These are phyloP conservation scores for Ptilorrhoa leucosticta DNA, from an alignment of 2,113 vertebrate species.

Conservation along the genomic window DNA sequence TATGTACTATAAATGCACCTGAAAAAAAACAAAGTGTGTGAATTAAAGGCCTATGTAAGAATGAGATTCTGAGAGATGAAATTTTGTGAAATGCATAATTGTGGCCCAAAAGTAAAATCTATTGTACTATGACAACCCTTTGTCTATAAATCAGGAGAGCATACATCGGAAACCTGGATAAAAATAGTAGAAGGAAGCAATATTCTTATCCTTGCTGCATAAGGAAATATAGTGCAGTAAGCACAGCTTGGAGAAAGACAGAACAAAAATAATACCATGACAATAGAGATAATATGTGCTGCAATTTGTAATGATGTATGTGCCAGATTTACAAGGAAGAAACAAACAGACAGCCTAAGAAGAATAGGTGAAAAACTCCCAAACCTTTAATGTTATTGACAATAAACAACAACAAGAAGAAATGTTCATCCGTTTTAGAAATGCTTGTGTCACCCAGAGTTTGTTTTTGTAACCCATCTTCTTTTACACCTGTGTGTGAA, in stretches of 20 bases:
- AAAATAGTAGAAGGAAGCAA: not conserved
- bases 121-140: not conserved
- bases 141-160: not conserved
- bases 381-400: not conserved
- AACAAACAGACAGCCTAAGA: not conserved
- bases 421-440: not conserved
- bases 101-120: not conserved
- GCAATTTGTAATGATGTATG: not conserved
- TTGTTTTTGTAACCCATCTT: not conserved
- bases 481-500: not conserved
- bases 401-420: not conserved
- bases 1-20: not conserved
- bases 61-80: not conserved
- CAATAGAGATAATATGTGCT: not conserved
- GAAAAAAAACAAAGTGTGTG: not conserved
- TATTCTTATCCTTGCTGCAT: fast-evolving
- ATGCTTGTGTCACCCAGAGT: not conserved
- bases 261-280: not conserved
- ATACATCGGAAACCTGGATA: not conserved
- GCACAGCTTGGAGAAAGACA: not conserved
- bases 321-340: not conserved
- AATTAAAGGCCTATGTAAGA: not conserved
- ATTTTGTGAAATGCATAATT: not conserved
- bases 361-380: not conserved
- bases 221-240: not conserved